phyloP scores from a whole-genome alignment of 2,113 vertebrate species.

The Carlito syrichta region DNA sequence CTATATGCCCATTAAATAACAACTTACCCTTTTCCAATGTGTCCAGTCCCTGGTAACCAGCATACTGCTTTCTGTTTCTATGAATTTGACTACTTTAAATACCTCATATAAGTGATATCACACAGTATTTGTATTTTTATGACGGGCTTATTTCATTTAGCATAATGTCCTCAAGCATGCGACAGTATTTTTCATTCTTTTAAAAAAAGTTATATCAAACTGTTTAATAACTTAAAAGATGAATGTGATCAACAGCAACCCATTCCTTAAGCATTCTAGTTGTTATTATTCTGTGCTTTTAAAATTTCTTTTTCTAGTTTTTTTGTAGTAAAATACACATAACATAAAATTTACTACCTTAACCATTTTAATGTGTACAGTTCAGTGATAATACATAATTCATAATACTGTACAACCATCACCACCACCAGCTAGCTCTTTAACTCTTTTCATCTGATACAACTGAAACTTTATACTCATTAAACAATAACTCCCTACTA shows the following conservation, averaged over 20 bases:
- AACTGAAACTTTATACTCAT: neutral
- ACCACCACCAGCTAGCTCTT: neutral
- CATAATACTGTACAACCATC: neutral
- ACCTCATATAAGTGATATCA: neutral
- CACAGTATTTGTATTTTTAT: neutral
- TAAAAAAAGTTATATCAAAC: neutral
- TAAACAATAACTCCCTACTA: neutral
- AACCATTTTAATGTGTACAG: neutral
- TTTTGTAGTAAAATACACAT: neutral
- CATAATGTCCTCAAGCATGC: neutral
- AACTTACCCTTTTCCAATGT: neutral
- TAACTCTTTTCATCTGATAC: neutral
- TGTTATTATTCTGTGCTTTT: neutral
- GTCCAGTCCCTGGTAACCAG: neutral
- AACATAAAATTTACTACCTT: neutral
- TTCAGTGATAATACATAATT: neutral
- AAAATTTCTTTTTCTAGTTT: neutral
- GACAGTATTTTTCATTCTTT: neutral
- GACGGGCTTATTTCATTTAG: neutral
- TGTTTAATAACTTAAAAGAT: neutral
- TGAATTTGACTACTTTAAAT: neutral
- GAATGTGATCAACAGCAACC: neutral
- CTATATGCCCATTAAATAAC: neutral
- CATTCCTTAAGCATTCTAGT: neutral
- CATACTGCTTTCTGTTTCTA: neutral